A percentile compares a stretch with the other conserved stretches of the same genome.
Evolutionary conservation across 2,113 vertebrate genomes (phyloP).

Genomic region (Lichenostomus cassidix): DNA sequence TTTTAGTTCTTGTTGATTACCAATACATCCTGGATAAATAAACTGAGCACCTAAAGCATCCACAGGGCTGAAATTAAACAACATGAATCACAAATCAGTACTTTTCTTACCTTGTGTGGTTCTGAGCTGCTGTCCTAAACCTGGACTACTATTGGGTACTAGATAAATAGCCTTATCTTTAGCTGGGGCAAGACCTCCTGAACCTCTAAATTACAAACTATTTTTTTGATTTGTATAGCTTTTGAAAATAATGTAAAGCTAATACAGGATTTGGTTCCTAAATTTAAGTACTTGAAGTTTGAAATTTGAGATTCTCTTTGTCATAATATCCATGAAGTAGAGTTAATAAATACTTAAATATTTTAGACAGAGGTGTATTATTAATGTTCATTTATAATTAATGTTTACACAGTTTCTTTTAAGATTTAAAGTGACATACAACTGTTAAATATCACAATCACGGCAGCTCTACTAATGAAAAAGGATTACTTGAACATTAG

Average conservation of each 20-base stretch:
- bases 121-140: neutral
- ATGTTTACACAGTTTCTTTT: conserved; percentile 10
- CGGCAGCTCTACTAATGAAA: neutral
- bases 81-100: neutral
- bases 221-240: neutral
- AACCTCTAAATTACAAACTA: neutral
- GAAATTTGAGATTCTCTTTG: conserved; percentile 20
- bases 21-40: neutral
- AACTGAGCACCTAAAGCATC: neutral
- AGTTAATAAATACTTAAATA: conserved; percentile 57
- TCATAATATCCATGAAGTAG: neutral
- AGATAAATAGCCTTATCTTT: neutral
- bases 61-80: neutral
- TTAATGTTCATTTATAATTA: conserved; percentile 59
- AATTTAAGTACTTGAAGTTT: neutral
- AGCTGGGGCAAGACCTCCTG: neutral
- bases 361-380: conserved; percentile 46
- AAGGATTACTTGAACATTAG: neutral
- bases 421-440: conserved; percentile 41
- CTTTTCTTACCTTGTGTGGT: neutral
- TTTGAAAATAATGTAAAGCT: neutral
- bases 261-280: neutral
- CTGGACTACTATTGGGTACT: neutral
- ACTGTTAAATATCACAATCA: conserved; percentile 4
- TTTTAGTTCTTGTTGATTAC: neutral